Conservation (phyloP, 2,888 invertebrate genomes). For the Quadroppia sp. region DNA sequence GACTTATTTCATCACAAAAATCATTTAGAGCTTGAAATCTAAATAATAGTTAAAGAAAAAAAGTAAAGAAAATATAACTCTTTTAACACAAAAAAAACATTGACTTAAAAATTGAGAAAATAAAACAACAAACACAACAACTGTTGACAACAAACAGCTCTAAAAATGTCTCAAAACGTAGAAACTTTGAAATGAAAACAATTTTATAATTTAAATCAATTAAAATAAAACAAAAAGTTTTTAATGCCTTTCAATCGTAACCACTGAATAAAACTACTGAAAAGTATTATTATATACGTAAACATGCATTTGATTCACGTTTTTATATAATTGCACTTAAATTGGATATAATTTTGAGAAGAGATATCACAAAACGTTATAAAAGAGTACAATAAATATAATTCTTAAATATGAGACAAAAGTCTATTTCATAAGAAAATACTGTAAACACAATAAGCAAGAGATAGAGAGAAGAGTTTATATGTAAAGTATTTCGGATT, state of each 20-base stretch:
- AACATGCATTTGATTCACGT: too few species aligned
- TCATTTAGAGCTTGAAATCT: slow-evolving; percentile 6
- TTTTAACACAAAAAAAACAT: background rate
- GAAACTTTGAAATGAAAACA: background rate
- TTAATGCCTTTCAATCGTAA: background rate
- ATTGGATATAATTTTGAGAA: too few species aligned
- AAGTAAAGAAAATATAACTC: background rate
- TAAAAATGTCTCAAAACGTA: background rate
- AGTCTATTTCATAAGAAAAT: background rate
- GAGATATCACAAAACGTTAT: background rate
- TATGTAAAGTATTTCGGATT: background rate
- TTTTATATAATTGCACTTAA: too few species aligned
- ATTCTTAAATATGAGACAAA: background rate
- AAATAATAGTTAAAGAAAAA: background rate
- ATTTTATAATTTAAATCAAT: background rate
- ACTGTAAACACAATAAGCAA: background rate
- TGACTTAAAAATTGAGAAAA: background rate
- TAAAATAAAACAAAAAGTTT: background rate
- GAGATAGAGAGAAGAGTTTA: background rate
- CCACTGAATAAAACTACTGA: background rate
- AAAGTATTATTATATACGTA: too few species aligned
- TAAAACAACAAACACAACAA: background rate
- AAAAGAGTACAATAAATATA: background rate
- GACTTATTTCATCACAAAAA: slow-evolving; percentile 16
- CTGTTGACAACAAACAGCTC: background rate